Base-by-base conservation (phyloP, 2,888 invertebrate genomes). In the Nemapogon koenigi region DNA sequence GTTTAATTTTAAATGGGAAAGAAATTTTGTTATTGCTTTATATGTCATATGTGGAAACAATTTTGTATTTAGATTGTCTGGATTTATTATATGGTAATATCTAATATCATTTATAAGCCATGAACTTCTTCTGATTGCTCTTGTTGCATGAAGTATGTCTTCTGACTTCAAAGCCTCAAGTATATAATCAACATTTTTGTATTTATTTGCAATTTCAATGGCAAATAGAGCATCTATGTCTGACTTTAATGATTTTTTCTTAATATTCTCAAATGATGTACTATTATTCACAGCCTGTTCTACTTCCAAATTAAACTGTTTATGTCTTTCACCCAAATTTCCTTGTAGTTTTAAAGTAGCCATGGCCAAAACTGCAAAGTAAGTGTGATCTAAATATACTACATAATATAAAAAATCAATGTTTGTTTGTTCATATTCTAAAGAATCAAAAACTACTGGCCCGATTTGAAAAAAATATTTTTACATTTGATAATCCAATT, bases 21-120 rank as follows among this genome's bases (percentile, higher is more conserved):
- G 43, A 2, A 73, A 45, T 49, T 70, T 72, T 18, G 56, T 57
- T 27, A 55, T 50, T 4, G 63, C 65, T 50, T 59, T 62, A 6
- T 51, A 44, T 25, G 53, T 60, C 68, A 75, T 69, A 27, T 53
- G 46, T 6, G 62, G 71, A 26, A 57, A 57, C 2, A 72, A 48
- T 29, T 59, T 41, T 3, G 49, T 45, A 39, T 62, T 45, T 4
- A 73, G 47, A 45, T 65, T 60, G 31, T 61, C 46, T 3, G 72
- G 68, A 41, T 73, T 69, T 35, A 75, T 53, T 33, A 72, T 58
- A 43, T 65, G 46, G 3, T 56, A 54, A 41, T 66, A 66, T 39
- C 62, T 48, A 4, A 49, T 44, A 16, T 72, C 65, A 2, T 56
- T 63, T 26, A 73, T 51, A 6, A 72, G 47, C 72, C 72, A 72